phyloP scores from a whole-genome alignment of 2,888 invertebrate genomes.

The Drosophila picticornis region DNA sequence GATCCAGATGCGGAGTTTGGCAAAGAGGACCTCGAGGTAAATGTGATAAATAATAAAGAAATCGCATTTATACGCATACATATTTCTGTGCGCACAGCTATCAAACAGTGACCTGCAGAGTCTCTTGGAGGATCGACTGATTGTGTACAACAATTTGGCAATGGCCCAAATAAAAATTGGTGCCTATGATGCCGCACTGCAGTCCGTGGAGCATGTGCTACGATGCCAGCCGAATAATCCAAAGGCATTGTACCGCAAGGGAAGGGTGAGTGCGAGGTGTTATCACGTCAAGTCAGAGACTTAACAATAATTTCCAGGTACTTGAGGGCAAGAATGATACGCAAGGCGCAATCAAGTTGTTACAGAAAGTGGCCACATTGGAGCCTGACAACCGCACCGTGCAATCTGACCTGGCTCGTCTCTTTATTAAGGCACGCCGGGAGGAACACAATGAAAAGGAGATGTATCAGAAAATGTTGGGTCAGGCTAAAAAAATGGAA shows the following conservation, averaged over 20 bases:
- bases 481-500: slow-evolving; percentile 85
- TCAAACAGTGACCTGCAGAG: slow-evolving; percentile 88
- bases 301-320: slow-evolving; percentile 85
- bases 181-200: slow-evolving; percentile 93
- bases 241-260: slow-evolving; percentile 95
- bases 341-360: slow-evolving; percentile 89
- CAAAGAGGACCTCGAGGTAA: slow-evolving; percentile 84
- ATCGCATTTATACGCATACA: background rate
- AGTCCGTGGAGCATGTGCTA: slow-evolving; percentile 93
- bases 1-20: slow-evolving; percentile 87
- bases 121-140: slow-evolving; percentile 91
- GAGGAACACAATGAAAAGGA: slow-evolving; percentile 88
- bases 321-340: slow-evolving; percentile 89
- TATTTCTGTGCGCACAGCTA: slow-evolving; percentile 65
- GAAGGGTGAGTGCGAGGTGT: slow-evolving; percentile 86
- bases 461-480: slow-evolving; percentile 90
- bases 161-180: slow-evolving; percentile 96
- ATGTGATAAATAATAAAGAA: background rate
- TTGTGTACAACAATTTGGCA: slow-evolving; percentile 96
- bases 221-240: slow-evolving; percentile 94
- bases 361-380: slow-evolving; percentile 88
- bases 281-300: background rate
- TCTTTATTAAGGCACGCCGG: slow-evolving; percentile 87
- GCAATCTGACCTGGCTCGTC: slow-evolving; percentile 86
- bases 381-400: slow-evolving; percentile 89